Base-by-base conservation (phyloP, 2,113 vertebrate species). In the Alexandromys fortis region DNA sequence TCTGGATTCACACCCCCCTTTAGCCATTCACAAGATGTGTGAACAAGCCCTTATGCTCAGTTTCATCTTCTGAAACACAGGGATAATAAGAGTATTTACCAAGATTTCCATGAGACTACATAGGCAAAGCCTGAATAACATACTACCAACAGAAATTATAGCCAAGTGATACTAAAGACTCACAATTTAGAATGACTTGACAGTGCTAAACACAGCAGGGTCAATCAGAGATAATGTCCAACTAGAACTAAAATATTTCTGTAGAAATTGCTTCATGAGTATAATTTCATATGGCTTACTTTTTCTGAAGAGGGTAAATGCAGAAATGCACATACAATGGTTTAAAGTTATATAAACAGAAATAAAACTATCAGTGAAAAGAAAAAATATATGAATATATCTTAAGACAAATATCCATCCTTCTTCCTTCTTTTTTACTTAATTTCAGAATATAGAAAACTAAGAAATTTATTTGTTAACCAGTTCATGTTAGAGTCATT, bases 381-480 rank as follows among this genome's bases (percentile, higher is more conserved):
- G 35, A 67, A 47, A 49, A 47, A 49, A 68, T 47, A 10, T 68
- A 68, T 30, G 45, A 47, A 21, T 68, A 38, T 1, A 4, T 77
- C 38, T 65, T 26, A 61, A 16, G 33, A 79, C n/a, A 85, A 52
- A 58, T 76, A 4, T 30, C 61, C 22, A 77, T 76, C 30, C 55
- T 35, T 14, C 26, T 45, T 35, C 68, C 30, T 86, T 75, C 30
- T 13, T 26, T 86, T 79, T 86, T 67, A 33, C 33, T 76, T 90
- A 83, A 76, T 42, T 83, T 92, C 49, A 89, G 67, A 81, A 89
- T 47, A 92, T 2, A 78, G 38, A 12, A 93, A 73, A 93, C 65
- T 49, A 90, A 82, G 14, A 83, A 68, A 75, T 45, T 10, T 68
- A 79, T 65, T 90, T 88, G 87, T 81, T 42, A 85, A 45, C 38